Evolutionary conservation across 2,113 vertebrate species (phyloP).

Genomic region (Pseudonaja textilis): DNA sequence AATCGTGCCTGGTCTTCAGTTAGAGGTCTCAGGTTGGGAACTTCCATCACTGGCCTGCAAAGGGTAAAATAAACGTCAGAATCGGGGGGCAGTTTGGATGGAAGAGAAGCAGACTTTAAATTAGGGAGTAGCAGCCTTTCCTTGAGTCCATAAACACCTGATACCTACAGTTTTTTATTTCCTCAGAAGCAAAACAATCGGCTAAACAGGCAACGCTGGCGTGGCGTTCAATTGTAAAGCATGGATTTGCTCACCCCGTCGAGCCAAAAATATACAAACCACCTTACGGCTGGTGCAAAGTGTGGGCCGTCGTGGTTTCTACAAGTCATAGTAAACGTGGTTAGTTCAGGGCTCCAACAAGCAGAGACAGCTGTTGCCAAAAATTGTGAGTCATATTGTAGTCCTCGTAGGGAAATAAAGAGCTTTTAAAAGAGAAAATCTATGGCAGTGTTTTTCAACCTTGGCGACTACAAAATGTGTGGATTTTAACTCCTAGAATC

Average conservation of each 20-base stretch:
- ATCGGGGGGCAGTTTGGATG: background rate
- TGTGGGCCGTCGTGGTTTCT: background rate
- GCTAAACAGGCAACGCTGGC: background rate
- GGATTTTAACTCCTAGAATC: background rate
- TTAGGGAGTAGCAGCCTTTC: background rate
- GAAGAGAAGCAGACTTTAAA: background rate
- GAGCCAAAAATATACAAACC: background rate
- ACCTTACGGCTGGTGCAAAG: background rate
- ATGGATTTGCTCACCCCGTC: background rate
- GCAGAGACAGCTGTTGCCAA: background rate
- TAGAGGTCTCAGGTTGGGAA: conserved; percentile 89
- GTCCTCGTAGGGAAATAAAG: background rate
- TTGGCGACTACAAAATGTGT: background rate
- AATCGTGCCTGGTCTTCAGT: conserved; percentile 93
- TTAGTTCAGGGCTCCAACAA: background rate
- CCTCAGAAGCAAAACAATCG: background rate
- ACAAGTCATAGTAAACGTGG: background rate
- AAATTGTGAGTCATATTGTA: background rate
- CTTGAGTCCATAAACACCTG: background rate
- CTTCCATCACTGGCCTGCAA: conserved; percentile 93
- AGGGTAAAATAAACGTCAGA: background rate
- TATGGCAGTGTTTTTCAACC: background rate
- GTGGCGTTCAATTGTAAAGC: background rate
- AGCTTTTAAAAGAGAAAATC: background rate
- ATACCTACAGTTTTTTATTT: background rate